phyloP scores from a whole-genome alignment of 2,113 vertebrate species.

The Tylochromis polylepis region DNA sequence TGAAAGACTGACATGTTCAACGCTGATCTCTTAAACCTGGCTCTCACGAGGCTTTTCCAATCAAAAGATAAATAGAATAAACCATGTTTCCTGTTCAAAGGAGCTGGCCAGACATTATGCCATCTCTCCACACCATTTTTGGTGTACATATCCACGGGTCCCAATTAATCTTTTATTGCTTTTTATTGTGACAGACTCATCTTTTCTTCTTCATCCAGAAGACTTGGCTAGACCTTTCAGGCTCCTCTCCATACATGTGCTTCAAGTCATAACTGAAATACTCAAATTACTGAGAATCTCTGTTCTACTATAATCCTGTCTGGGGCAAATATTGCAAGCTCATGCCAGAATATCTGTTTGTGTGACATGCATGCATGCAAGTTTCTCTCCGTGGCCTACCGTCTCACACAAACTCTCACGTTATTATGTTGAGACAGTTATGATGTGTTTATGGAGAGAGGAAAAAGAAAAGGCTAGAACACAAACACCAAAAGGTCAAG shows the following conservation, averaged over 20 bases:
- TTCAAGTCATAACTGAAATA: conserved; percentile 7
- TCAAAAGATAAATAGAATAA: not conserved
- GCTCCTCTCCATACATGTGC: conserved; percentile 36
- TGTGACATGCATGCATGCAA: not conserved
- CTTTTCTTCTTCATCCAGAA: conserved; percentile 2
- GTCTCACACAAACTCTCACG: not conserved
- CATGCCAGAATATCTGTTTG: not conserved
- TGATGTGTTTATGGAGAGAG: conserved; percentile 33
- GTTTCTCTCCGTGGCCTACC: not conserved
- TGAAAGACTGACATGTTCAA: not conserved
- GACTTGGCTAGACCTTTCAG: not conserved
- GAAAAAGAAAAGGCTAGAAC: not conserved
- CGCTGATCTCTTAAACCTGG: not conserved
- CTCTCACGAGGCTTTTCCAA: not conserved
- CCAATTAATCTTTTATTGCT: not conserved
- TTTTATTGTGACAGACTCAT: not conserved
- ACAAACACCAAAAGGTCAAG: not conserved
- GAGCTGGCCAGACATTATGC: not conserved
- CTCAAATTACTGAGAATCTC: not conserved
- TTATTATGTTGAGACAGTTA: not conserved
- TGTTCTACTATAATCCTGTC: not conserved
- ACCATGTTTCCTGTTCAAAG: not conserved
- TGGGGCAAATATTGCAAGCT: not conserved
- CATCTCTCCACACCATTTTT: not conserved
- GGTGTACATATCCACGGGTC: not conserved